These are phyloP conservation scores for Poeciliopsis presidionis DNA, from an alignment of 2,797 vertebrate species.

Conservation along the genomic window DNA sequence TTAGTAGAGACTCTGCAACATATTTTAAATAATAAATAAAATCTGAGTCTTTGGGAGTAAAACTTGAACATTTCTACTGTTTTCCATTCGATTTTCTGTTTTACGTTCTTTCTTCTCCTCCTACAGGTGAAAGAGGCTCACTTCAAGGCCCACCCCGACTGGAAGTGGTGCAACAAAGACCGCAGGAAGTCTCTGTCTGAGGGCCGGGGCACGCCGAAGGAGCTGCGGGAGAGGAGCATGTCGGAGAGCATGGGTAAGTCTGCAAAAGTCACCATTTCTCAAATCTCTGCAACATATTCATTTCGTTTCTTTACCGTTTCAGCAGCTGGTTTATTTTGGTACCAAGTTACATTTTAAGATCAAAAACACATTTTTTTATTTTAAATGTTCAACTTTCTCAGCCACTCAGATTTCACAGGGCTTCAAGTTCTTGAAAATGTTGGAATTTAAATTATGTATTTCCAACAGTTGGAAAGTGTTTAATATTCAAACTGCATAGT, in stretches of 20 bases:
- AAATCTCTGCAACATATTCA: not conserved
- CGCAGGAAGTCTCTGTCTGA: conserved; percentile 91
- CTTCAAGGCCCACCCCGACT: conserved; percentile 93
- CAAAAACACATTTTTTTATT: not conserved
- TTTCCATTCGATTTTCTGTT: not conserved
- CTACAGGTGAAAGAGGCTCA: conserved; percentile 92
- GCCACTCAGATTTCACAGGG: too few relatives aligned
- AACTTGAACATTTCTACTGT: not conserved
- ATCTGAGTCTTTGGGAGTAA: not conserved
- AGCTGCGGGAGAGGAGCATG: conserved; percentile 88
- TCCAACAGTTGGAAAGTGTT: too few relatives aligned
- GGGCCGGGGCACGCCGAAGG: conserved; percentile 85
- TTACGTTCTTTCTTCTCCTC: not conserved
- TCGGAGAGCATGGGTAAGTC: conserved; percentile 85
- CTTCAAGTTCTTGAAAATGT: too few relatives aligned
- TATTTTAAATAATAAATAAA: not conserved
- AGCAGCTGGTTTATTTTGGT: not conserved
- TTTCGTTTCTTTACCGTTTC: not conserved
- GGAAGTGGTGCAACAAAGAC: conserved; percentile 98
- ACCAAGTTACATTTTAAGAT: not conserved
- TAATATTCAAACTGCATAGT: too few relatives aligned
- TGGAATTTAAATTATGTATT: too few relatives aligned
- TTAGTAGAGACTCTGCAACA: not conserved
- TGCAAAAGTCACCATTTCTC: not conserved
- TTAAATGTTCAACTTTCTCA: not conserved